Evolutionary conservation across 2,113 vertebrate genomes (phyloP).

Genomic region (Daubentonia madagascariensis): DNA sequence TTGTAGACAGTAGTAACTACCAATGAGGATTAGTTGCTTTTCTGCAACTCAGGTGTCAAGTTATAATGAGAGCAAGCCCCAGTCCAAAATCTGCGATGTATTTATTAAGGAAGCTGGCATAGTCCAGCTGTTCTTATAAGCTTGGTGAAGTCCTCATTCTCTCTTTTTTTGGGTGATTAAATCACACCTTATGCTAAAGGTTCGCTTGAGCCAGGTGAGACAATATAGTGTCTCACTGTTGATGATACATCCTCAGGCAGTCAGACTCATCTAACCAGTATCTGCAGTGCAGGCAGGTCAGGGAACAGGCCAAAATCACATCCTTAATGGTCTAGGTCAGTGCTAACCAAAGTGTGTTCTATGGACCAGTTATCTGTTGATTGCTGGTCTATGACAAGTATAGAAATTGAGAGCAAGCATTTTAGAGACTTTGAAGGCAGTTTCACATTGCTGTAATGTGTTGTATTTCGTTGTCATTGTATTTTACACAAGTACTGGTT

Average conservation of each 20-base stretch:
- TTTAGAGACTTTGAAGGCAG: neutral
- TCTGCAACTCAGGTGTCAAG: neutral
- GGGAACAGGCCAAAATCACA: neutral
- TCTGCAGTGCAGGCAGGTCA: neutral
- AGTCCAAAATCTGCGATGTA: neutral
- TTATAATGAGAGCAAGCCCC: conserved; percentile 9
- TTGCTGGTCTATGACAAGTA: neutral
- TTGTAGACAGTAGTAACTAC: neutral
- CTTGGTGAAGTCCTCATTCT: neutral
- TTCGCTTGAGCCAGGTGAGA: neutral
- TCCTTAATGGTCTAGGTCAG: neutral
- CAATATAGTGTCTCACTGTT: neutral
- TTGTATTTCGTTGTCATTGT: neutral
- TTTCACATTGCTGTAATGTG: neutral
- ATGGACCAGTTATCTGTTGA: neutral
- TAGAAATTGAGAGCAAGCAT: neutral
- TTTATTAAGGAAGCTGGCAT: neutral
- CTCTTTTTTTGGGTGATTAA: neutral
- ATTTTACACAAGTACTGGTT: neutral
- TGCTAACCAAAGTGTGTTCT: neutral
- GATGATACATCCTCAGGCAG: neutral
- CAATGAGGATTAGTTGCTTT: neutral
- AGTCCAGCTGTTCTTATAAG: neutral
- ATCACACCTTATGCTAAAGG: neutral
- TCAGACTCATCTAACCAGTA: neutral